These are phyloP conservation scores for Ictidomys tridecemlineatus DNA, from an alignment of 2,113 vertebrate species.

Conservation along the genomic window DNA sequence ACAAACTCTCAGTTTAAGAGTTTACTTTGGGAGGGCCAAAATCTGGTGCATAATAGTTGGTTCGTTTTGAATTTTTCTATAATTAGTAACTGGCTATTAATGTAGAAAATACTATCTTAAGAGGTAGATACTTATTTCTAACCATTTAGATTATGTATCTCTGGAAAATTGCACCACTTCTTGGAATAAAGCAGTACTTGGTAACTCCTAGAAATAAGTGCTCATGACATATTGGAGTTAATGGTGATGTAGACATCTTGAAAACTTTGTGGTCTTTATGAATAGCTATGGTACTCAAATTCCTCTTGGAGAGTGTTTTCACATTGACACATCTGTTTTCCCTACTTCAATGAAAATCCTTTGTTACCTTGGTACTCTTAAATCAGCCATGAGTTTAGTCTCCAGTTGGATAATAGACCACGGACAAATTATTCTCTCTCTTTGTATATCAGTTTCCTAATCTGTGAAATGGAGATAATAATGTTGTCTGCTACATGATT, in stretches of 20 bases:
- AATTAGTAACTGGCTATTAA: background rate
- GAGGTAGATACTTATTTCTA: background rate
- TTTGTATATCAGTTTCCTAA: background rate
- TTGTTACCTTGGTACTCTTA: background rate
- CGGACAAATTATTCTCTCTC: background rate
- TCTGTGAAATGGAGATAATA: slow-evolving; percentile 6
- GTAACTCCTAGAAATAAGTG: background rate
- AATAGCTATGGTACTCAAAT: background rate
- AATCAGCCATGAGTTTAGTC: background rate
- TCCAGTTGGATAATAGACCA: background rate
- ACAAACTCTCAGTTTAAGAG: background rate
- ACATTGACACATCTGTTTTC: background rate
- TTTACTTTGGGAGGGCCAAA: slow-evolving; percentile 42
- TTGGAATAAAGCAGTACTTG: background rate
- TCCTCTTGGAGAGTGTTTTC: background rate
- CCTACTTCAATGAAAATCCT: background rate
- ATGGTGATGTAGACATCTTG: background rate
- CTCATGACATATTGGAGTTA: background rate
- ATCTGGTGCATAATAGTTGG: background rate
- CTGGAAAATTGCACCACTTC: background rate
- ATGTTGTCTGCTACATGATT: background rate
- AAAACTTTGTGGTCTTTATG: background rate
- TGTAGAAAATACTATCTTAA: background rate
- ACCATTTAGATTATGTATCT: background rate
- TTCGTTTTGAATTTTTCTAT: slow-evolving; percentile 25